Evolutionary conservation across 2,888 invertebrate genomes (phyloP).

Genomic region (Tineola bisselliella): DNA sequence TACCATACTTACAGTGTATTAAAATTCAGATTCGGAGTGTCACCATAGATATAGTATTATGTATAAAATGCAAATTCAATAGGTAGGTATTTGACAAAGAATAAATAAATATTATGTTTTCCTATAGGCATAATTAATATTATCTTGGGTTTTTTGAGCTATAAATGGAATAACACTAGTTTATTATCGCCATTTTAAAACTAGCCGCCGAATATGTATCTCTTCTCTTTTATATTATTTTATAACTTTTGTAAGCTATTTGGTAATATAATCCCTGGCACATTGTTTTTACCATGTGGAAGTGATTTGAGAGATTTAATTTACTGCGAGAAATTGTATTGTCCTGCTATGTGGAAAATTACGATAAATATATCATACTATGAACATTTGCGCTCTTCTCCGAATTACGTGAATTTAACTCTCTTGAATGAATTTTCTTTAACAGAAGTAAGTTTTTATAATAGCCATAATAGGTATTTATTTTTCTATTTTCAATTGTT

Average conservation of each 20-base stretch:
- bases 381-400: not conserved
- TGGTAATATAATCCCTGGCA: not conserved
- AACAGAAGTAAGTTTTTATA: no score
- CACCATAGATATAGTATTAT: no score
- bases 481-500: no score
- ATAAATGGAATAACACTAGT: not conserved
- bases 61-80: no score
- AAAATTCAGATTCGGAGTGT: no score
- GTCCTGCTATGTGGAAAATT: not conserved
- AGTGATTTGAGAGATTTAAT: not conserved
- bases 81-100: no score
- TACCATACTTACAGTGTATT: no score
- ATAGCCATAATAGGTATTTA: no score
- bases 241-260: not conserved
- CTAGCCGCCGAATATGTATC: not conserved
- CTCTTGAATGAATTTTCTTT: not conserved
- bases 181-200: not conserved
- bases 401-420: not conserved
- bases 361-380: not conserved
- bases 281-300: not conserved
- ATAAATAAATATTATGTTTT: no score
- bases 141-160: not conserved
- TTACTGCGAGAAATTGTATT: not conserved
- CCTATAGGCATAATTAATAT: no score
- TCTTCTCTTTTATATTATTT: not conserved